A percentile compares a stretch with the other conserved stretches of the same genome.
Conservation (phyloP, 2,888 invertebrate genomes). For the Xestoiulus laeticollis region DNA sequence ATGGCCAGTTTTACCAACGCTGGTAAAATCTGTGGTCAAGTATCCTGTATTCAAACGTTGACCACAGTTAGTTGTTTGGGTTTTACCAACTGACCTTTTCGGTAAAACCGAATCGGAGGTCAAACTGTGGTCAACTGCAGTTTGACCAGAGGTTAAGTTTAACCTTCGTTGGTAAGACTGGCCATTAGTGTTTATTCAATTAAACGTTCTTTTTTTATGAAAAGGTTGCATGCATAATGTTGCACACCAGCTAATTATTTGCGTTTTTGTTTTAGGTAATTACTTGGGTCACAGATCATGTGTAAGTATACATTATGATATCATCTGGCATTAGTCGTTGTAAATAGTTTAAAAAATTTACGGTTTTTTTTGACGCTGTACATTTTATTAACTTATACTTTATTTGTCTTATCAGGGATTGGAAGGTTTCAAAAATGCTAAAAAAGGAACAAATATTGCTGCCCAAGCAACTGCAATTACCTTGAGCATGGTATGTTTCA, state of each 20-base stretch:
- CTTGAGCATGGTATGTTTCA: constrained; percentile 74
- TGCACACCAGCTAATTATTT: not conserved
- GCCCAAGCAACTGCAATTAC: constrained; percentile 92
- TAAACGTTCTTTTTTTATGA: not conserved
- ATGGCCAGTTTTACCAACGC: no score
- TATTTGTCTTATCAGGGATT: constrained; percentile 52
- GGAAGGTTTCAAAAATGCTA: constrained; percentile 81
- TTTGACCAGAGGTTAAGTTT: no score
- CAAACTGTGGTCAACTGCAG: no score
- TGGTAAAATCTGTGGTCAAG: no score
- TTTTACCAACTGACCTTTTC: no score
- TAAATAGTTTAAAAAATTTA: not conserved
- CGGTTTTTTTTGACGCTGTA: no score
- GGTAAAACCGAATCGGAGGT: no score
- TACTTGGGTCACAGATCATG: constrained; percentile 7
- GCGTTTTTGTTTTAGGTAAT: not conserved
- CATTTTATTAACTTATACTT: not conserved
- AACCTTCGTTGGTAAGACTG: no score
- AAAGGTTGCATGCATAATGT: not conserved
- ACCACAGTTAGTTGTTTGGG: no score
- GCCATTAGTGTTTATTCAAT: not conserved
- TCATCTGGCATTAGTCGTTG: not conserved
- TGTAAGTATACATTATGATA: not conserved
- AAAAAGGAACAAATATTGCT: constrained; percentile 95
- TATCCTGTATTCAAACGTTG: no score